phyloP scores from a whole-genome alignment of 2,797 vertebrate species.

The Premnoplex brunnescens region DNA sequence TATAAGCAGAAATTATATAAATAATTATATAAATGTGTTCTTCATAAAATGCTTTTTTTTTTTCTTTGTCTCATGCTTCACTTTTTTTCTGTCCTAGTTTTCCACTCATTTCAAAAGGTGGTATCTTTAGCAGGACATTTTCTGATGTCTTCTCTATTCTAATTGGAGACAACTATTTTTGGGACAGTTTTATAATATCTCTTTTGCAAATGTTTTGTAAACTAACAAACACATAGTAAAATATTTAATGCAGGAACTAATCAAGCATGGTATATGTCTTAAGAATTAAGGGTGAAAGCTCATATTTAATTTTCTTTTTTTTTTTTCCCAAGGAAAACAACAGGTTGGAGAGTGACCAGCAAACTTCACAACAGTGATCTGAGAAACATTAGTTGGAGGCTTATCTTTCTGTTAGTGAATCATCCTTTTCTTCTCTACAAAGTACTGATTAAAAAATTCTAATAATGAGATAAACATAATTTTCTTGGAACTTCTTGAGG shows the following conservation, averaged over 20 bases:
- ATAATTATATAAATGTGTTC: too few relatives aligned
- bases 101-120: too few relatives aligned
- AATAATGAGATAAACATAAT: background rate
- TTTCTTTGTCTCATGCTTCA: too few relatives aligned
- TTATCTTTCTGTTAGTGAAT: background rate
- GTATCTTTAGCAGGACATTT: too few relatives aligned
- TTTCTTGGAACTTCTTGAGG: too few relatives aligned
- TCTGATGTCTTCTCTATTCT: too few relatives aligned
- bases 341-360: background rate
- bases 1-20: background rate
- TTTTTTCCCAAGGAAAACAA: background rate
- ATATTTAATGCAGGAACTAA: background rate
- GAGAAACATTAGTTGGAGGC: background rate
- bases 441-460: background rate
- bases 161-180: too few relatives aligned
- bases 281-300: background rate
- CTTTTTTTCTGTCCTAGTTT: too few relatives aligned
- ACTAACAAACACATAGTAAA: background rate
- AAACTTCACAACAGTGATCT: background rate
- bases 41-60: too few relatives aligned
- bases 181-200: background rate
- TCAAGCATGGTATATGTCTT: background rate
- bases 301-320: background rate
- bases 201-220: background rate
- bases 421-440: background rate